Conservation (phyloP, 2,797 vertebrate species). For the Falco rusticolus region DNA sequence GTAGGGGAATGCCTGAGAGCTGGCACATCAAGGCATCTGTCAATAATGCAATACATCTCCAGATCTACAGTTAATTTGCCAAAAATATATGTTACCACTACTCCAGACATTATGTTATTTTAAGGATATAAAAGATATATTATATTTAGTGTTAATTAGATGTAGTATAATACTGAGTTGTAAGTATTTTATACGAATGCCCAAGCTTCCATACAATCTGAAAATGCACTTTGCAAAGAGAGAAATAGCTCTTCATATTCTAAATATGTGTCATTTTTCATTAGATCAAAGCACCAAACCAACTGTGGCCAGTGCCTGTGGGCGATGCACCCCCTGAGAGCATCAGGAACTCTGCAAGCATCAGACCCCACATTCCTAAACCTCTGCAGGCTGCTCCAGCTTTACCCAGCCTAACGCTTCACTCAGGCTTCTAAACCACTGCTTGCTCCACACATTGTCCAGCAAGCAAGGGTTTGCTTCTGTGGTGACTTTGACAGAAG, state of each 20-base stretch:
- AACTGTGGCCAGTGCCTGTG: neutral
- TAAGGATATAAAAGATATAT: neutral
- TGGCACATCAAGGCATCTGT: neutral
- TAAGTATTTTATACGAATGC: neutral
- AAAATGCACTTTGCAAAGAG: neutral
- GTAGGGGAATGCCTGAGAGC: neutral
- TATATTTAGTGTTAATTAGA: neutral
- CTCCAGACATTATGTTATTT: neutral
- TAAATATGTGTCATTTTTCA: neutral
- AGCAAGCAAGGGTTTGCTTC: neutral
- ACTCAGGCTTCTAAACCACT: neutral
- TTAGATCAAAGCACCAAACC: neutral
- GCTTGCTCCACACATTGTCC: neutral
- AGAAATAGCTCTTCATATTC: neutral
- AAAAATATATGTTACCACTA: neutral
- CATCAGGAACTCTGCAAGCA: neutral
- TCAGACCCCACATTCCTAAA: no score
- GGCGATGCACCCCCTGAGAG: neutral
- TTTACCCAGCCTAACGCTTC: neutral
- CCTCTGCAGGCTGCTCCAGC: neutral
- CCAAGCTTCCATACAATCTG: neutral
- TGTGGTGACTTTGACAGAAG: neutral
- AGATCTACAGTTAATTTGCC: neutral
- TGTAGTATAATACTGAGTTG: neutral
- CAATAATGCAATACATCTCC: neutral